Evolutionary conservation across 35 echinoderm and acorn worm species (phyloP).

Genomic region (Lytechinus variegatus): DNA sequence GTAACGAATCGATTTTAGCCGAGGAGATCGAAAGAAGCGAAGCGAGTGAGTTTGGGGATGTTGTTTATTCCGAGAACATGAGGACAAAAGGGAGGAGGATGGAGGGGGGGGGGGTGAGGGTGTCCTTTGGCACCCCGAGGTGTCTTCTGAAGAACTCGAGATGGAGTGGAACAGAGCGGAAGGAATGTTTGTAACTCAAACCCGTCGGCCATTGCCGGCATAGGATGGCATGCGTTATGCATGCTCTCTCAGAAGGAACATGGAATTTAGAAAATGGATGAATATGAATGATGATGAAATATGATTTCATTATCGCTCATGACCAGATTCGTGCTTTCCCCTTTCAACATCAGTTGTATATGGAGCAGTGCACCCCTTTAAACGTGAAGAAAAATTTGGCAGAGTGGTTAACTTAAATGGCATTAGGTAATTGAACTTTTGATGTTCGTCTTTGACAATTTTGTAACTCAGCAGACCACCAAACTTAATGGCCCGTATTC

Average conservation of each 20-base stretch:
- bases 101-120: too few relatives aligned
- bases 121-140: not conserved
- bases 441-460: too few relatives aligned
- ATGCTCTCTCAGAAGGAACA: not conserved
- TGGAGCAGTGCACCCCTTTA: too few relatives aligned
- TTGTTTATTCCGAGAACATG: not conserved
- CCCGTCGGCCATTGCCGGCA: not conserved
- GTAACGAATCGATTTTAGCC: not conserved
- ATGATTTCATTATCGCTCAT: not conserved
- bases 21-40: not conserved
- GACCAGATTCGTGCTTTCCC: not conserved
- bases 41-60: not conserved
- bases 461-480: too few relatives aligned
- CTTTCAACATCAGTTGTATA: not conserved
- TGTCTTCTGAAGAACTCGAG: not conserved
- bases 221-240: not conserved
- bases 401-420: too few relatives aligned
- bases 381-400: too few relatives aligned
- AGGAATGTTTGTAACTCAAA: not conserved
- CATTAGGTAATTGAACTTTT: too few relatives aligned
- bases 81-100: not conserved
- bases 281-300: not conserved
- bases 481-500: too few relatives aligned
- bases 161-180: not conserved
- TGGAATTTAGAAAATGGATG: not conserved